Percentiles rank a stretch among this genome's conserved stretches.
These are phyloP conservation scores for Rhabdornis inornatus DNA, from an alignment of 2,113 vertebrate species.

Conservation along the genomic window DNA sequence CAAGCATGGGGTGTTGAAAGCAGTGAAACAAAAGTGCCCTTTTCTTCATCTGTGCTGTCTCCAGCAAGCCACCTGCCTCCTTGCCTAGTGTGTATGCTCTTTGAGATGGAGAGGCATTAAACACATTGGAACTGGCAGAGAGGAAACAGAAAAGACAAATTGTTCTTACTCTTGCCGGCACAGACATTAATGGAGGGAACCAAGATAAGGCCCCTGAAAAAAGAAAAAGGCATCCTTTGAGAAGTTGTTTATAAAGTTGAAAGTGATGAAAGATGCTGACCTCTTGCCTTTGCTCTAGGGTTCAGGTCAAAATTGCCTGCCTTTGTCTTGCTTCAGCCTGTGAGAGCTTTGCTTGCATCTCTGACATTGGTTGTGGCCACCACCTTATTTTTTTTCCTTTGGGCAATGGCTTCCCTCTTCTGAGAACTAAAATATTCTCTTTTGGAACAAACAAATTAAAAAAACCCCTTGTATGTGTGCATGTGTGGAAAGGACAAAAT, in stretches of 20 bases:
- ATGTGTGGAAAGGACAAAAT: not conserved
- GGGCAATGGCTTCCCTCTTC: not conserved
- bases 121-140: not conserved
- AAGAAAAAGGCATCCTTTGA: not conserved
- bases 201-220: not conserved
- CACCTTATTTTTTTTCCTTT: not conserved
- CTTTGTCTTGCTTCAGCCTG: not conserved
- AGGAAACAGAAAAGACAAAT: not conserved
- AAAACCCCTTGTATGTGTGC: not conserved
- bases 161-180: not conserved
- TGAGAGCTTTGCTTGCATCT: not conserved
- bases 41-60: not conserved
- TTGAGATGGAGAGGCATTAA: not conserved
- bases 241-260: not conserved
- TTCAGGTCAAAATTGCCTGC: conserved; percentile 6
- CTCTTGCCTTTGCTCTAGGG: not conserved
- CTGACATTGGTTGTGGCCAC: not conserved
- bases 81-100: fast-evolving
- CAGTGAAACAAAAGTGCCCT: not conserved
- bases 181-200: not conserved
- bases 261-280: not conserved
- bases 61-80: not conserved
- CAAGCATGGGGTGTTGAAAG: not conserved
- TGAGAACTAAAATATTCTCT: not conserved
- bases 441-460: not conserved